phyloP scores from a whole-genome alignment of 2,888 invertebrate genomes.

The Drosophila differens region DNA sequence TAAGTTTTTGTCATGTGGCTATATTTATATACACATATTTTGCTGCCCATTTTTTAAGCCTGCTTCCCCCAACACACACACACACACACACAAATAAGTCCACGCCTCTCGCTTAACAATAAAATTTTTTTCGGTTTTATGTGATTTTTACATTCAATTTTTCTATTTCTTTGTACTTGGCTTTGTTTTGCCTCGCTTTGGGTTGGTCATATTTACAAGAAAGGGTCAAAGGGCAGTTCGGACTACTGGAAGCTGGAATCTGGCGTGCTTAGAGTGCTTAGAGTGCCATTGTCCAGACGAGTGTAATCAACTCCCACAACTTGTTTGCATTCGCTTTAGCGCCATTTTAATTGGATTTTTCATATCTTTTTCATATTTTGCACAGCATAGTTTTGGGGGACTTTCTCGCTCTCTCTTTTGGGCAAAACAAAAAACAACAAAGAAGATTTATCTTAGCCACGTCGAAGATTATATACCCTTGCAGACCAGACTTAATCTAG shows the following conservation, averaged over 20 bases:
- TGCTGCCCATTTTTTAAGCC: conserved; percentile 33
- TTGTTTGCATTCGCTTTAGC: conserved; percentile 10
- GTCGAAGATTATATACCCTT: neutral
- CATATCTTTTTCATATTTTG: neutral
- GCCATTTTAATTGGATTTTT: conserved; percentile 36
- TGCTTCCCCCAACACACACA: conserved; percentile 4
- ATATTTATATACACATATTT: conserved; percentile 25
- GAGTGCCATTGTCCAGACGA: conserved; percentile 3
- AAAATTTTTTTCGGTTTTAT: conserved; percentile 69
- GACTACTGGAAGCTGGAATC: neutral
- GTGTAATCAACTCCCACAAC: conserved; percentile 20
- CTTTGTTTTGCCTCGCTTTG: neutral
- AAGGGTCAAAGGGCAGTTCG: conserved; percentile 1
- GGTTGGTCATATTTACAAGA: neutral
- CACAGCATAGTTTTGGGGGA: conserved; percentile 15
- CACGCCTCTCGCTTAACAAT: conserved; percentile 71
- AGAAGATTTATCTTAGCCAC: neutral
- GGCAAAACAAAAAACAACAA: neutral
- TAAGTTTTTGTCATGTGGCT: conserved; percentile 34
- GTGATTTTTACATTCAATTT: conserved; percentile 17
- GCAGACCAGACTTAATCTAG: neutral
- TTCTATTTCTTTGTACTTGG: conserved; percentile 8
- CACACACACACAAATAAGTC: neutral
- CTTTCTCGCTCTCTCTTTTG: neutral
- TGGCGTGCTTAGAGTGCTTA: neutral